Conservation (phyloP, 37 sponge, comb jelly and placozoan species). For the Crambe crambe region DNA sequence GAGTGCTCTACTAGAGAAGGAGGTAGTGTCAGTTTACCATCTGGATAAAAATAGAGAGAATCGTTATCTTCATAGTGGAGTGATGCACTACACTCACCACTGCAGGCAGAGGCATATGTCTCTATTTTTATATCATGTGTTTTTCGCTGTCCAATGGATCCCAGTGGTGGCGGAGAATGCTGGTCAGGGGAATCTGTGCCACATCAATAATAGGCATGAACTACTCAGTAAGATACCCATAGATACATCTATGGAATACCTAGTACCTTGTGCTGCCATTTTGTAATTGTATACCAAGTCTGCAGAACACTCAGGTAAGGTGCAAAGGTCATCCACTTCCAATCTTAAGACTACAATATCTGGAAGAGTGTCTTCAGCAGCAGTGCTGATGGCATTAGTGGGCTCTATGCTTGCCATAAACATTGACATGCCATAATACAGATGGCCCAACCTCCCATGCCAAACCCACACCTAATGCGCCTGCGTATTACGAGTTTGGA, state of each 20-base stretch:
- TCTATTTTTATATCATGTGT: neutral
- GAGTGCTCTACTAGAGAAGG: too few species aligned
- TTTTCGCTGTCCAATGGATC: neutral
- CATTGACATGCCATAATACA: too few species aligned
- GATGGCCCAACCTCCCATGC: neutral
- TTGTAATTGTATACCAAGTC: neutral
- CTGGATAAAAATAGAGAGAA: too few species aligned
- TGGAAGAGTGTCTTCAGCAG: neutral
- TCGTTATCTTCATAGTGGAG: too few species aligned
- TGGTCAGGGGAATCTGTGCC: too few species aligned
- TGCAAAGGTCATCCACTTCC: slow-evolving; percentile 25
- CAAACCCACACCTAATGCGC: neutral
- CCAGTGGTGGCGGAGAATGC: too few species aligned
- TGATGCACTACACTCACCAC: neutral
- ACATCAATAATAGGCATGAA: too few species aligned
- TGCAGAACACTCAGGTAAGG: neutral
- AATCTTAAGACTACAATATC: slow-evolving; percentile 21
- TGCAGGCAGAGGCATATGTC: neutral
- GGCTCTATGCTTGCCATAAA: neutral
- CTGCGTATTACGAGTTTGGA: too few species aligned
- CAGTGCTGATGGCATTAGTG: neutral
- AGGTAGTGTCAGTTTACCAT: neutral
- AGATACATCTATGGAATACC: too few species aligned
- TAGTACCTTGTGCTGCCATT: neutral
- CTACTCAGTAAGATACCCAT: too few species aligned